Evolutionary conservation across 2,113 vertebrate species (phyloP).

Genomic region (Epinephelus lanceolatus): DNA sequence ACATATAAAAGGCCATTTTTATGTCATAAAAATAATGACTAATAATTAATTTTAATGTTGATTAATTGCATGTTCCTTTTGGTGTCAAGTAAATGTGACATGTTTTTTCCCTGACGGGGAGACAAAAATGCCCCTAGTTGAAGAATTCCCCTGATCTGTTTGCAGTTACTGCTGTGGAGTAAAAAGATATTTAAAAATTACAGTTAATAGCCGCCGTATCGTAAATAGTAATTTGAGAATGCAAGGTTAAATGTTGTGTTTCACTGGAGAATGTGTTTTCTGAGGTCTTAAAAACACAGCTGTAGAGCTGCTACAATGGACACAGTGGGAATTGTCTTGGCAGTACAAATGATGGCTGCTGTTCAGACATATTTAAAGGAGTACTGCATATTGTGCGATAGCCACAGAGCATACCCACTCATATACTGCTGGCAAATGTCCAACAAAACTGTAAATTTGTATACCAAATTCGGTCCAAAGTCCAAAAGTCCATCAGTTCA

Average conservation of each 20-base stretch:
- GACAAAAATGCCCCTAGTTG: no score
- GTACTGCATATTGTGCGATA: background rate
- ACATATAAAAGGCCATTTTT: no score
- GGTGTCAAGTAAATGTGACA: no score
- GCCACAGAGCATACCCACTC: background rate
- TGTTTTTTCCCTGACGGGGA: no score
- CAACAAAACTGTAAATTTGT: background rate
- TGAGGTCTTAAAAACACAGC: background rate
- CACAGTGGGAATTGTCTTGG: conserved; percentile 4
- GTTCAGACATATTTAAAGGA: background rate
- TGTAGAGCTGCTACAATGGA: background rate
- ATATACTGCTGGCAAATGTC: background rate
- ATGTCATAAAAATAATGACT: no score
- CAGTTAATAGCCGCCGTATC: background rate
- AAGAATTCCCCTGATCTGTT: background rate
- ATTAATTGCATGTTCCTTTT: no score
- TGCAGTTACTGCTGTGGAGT: background rate
- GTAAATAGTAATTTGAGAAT: background rate
- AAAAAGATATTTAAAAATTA: background rate
- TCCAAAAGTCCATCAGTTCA: background rate
- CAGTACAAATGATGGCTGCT: background rate
- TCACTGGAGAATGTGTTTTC: background rate
- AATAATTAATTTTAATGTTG: no score
- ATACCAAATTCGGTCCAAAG: background rate
- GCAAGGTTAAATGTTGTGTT: background rate